A percentile compares a stretch with the other conserved stretches of the same genome.
phyloP scores from a whole-genome alignment of 2,113 vertebrate genomes.

The Brienomyrus longianalis region DNA sequence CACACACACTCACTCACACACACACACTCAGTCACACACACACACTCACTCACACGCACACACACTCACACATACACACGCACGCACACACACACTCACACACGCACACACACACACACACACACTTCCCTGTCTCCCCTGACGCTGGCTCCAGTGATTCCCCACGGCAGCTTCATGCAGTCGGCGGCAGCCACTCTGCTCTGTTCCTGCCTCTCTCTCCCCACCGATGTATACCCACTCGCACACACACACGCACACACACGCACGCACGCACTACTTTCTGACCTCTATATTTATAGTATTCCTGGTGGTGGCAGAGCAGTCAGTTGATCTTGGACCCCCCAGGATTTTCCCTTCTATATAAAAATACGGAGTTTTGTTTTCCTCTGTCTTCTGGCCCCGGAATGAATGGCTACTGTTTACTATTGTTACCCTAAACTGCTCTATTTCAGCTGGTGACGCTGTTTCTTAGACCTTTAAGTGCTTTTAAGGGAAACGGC shows the following conservation, averaged over 20 bases:
- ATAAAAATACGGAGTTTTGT: background rate
- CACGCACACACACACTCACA: too few species aligned
- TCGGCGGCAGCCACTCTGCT: background rate
- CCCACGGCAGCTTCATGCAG: background rate
- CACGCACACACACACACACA: background rate
- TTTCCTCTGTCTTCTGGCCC: background rate
- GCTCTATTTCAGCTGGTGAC: background rate
- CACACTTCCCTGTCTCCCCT: background rate
- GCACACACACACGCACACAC: background rate
- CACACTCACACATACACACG: too few species aligned
- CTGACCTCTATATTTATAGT: background rate
- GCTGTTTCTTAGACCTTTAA: background rate
- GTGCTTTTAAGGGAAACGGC: background rate
- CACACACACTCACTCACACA: too few species aligned
- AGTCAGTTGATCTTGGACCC: background rate
- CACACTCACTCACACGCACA: too few species aligned
- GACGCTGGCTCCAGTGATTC: background rate
- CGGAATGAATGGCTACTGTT: background rate
- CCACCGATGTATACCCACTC: background rate
- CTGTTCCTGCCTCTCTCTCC: background rate
- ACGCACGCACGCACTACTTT: background rate
- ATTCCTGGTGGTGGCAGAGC: background rate
- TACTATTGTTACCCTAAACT: background rate
- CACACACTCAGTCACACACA: too few species aligned
- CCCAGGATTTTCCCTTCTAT: background rate